Conservation (phyloP, 2,113 vertebrate genomes). For the Danionella cerebrum region DNA sequence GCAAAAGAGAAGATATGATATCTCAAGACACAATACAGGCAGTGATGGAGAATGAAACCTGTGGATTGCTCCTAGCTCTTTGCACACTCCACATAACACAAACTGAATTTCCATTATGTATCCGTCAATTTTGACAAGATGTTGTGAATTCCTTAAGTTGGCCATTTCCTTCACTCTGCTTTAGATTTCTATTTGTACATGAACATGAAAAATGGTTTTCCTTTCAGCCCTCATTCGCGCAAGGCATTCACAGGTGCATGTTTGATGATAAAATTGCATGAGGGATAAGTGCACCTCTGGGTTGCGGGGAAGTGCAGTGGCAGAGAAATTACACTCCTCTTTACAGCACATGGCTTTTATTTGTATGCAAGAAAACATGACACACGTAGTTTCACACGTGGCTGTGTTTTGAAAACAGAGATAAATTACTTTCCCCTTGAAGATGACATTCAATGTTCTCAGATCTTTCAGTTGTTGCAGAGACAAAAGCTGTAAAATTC, state of each 20-base stretch:
- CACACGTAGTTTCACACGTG: background rate
- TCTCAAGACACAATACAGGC: background rate
- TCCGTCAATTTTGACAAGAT: slow-evolving; percentile 20
- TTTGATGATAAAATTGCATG: slow-evolving; percentile 36
- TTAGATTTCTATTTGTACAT: slow-evolving; percentile 17
- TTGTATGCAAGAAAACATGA: background rate
- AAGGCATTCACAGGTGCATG: slow-evolving; percentile 30
- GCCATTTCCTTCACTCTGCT: slow-evolving; percentile 16
- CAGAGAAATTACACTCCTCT: slow-evolving; percentile 5
- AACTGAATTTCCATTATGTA: slow-evolving; percentile 13
- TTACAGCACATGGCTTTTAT: slow-evolving; percentile 20
- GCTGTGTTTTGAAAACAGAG: background rate
- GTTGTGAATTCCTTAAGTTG: slow-evolving; percentile 11
- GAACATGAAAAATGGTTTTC: slow-evolving; percentile 1
- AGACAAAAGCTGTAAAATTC: background rate
- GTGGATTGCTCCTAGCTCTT: slow-evolving; percentile 6
- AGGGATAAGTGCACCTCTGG: slow-evolving; percentile 37
- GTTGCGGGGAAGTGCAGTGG: slow-evolving; percentile 17
- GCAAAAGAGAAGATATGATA: background rate
- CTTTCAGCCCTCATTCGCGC: slow-evolving; percentile 1
- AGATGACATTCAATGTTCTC: background rate
- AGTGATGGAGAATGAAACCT: slow-evolving; percentile 11
- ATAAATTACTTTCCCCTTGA: background rate
- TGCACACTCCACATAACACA: background rate
- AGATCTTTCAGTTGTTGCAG: background rate